These are phyloP conservation scores for Lasioglossum leucozonium DNA, from an alignment of 2,888 invertebrate species.

Conservation along the genomic window DNA sequence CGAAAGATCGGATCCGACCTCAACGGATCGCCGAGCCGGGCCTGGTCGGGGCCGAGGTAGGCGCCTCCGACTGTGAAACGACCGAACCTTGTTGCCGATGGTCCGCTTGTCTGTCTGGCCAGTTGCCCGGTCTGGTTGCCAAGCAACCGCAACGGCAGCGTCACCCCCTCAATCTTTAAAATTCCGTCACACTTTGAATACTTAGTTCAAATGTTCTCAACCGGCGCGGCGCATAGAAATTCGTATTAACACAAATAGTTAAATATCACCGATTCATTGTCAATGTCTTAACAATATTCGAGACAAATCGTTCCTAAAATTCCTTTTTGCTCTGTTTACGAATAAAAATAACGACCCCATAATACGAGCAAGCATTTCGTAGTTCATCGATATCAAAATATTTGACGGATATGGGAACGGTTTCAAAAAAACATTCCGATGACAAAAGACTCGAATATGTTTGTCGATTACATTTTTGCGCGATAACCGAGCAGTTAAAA, in stretches of 20 bases:
- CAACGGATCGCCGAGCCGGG: slow-evolving; percentile 70
- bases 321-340: not conserved
- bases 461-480: slow-evolving; percentile 30
- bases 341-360: not conserved
- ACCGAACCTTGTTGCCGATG: slow-evolving; percentile 49
- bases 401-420: not conserved
- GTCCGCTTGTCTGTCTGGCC: slow-evolving; percentile 65
- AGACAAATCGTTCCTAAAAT: not conserved
- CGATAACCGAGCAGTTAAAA: slow-evolving; percentile 44
- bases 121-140: slow-evolving; percentile 79
- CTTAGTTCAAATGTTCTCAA: not conserved
- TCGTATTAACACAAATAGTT: not conserved
- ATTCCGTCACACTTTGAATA: slow-evolving; percentile 50
- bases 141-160: slow-evolving; percentile 75
- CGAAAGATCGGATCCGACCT: slow-evolving; percentile 80
- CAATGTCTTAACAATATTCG: not conserved
- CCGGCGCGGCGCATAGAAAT: too few species aligned
- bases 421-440: not conserved
- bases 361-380: too few species aligned
- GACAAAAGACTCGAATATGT: not conserved
- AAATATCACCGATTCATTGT: not conserved
- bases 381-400: not conserved
- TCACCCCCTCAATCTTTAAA: slow-evolving; percentile 63
- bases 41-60: slow-evolving; percentile 70
- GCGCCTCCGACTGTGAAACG: slow-evolving; percentile 62